A percentile compares a stretch with the other conserved stretches of the same genome.
These are phyloP conservation scores for Rhabdomys pumilio DNA, from an alignment of 2,797 vertebrate genomes.

Conservation along the genomic window DNA sequence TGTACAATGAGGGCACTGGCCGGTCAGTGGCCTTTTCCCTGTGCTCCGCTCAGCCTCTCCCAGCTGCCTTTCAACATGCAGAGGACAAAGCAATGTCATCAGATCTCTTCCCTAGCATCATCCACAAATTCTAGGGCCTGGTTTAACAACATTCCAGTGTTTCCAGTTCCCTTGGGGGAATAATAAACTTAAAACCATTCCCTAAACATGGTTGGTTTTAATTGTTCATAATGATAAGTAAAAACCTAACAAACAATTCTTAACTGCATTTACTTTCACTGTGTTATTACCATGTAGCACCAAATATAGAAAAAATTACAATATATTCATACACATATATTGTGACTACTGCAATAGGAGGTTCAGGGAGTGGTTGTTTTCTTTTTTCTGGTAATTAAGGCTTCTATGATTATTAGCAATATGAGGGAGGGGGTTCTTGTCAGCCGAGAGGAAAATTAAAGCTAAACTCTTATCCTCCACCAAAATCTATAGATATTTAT, in stretches of 20 bases:
- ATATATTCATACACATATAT: neutral
- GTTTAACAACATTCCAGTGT: neutral
- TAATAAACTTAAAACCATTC: constrained; percentile 34
- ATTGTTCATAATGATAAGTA: constrained; percentile 38
- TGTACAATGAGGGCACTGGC: constrained; percentile 44
- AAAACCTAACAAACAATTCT: constrained; percentile 13
- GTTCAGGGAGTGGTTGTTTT: neutral
- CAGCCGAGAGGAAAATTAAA: constrained; percentile 38
- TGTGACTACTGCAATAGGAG: neutral
- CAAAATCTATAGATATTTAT: constrained; percentile 49
- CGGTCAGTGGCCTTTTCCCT: constrained; percentile 41
- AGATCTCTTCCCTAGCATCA: neutral
- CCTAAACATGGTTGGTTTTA: constrained; percentile 22
- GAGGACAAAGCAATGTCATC: constrained; percentile 68
- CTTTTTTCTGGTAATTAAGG: constrained; percentile 1
- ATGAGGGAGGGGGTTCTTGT: neutral
- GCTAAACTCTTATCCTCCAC: neutral
- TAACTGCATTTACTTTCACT: neutral
- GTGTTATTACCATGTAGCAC: neutral
- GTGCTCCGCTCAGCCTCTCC: neutral
- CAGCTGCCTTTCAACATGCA: constrained; percentile 49
- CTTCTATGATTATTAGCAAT: neutral
- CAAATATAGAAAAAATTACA: neutral
- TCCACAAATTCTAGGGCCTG: neutral
- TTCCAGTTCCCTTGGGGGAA: neutral